phyloP scores from a whole-genome alignment of 2,888 invertebrate species.

The Perithous albicinctus region DNA sequence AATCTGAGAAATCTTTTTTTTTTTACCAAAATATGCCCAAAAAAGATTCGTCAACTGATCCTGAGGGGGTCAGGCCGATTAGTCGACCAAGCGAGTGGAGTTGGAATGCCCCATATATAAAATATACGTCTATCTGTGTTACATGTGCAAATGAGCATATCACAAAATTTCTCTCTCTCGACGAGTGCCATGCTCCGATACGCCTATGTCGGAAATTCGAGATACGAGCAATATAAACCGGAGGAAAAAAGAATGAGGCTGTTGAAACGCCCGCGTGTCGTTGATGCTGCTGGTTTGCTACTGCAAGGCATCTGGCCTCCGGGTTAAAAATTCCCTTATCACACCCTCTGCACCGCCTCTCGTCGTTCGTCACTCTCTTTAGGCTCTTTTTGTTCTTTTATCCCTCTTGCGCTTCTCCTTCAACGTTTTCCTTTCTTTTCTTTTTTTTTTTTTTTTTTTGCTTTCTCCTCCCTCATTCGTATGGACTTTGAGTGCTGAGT shows the following conservation, averaged over 20 bases:
- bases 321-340: constrained; percentile 57
- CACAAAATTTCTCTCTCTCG: constrained; percentile 20
- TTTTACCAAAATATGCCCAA: too few relatives aligned
- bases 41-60: too few relatives aligned
- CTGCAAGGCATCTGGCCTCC: constrained; percentile 51
- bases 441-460: neutral
- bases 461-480: constrained; percentile 17
- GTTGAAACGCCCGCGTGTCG: constrained; percentile 1
- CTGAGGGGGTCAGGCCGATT: too few relatives aligned
- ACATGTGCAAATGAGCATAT: constrained; percentile 24
- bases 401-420: constrained; percentile 5
- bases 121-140: neutral
- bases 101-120: neutral
- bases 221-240: constrained; percentile 46
- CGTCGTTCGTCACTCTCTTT: neutral
- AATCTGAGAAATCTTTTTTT: too few relatives aligned
- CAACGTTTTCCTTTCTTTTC: neutral
- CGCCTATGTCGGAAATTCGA: constrained; percentile 54
- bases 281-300: constrained; percentile 22
- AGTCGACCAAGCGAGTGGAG: neutral
- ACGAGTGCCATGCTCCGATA: constrained; percentile 34
- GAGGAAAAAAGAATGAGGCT: constrained; percentile 40
- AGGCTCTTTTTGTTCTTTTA: constrained; percentile 20
- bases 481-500: constrained; percentile 11
- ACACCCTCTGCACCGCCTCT: constrained; percentile 54